phyloP scores from a whole-genome alignment of 2,888 invertebrate genomes.

The Trichopoda pennipes region DNA sequence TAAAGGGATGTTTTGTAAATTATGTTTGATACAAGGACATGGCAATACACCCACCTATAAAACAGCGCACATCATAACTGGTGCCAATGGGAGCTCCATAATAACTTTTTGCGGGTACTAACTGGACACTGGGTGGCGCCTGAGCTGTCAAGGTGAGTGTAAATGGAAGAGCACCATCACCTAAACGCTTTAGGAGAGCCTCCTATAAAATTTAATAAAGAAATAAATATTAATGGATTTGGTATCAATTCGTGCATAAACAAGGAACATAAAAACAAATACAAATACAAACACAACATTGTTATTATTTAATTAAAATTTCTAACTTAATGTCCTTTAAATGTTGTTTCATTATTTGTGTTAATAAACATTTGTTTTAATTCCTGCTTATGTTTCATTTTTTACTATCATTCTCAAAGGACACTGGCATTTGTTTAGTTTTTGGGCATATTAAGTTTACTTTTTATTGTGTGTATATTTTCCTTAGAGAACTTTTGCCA shows the following conservation, averaged over 20 bases:
- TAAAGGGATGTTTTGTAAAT: no score
- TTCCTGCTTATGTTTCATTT: background rate
- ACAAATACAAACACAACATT: background rate
- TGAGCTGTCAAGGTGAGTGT: conserved; percentile 89
- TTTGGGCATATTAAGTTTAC: background rate
- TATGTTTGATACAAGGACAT: no score
- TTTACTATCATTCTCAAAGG: background rate
- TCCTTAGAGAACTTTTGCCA: no score
- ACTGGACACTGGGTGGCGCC: conserved; percentile 93
- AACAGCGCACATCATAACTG: conserved; percentile 93
- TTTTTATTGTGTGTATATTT: background rate
- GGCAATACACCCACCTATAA: conserved; percentile 87
- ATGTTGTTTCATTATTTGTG: no score
- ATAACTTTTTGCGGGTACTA: conserved; percentile 95
- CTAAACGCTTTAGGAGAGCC: conserved; percentile 88
- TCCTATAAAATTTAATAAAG: conserved; percentile 82
- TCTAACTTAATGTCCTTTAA: no score
- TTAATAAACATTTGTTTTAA: no score
- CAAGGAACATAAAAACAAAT: no score
- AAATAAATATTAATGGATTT: background rate
- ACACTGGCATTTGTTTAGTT: background rate
- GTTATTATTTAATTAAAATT: no score
- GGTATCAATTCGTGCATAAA: background rate
- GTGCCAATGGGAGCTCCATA: conserved; percentile 95
- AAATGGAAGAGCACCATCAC: conserved; percentile 90